Conservation (phyloP, 2,113 vertebrate species). For the Hyperoodon ampullatus region DNA sequence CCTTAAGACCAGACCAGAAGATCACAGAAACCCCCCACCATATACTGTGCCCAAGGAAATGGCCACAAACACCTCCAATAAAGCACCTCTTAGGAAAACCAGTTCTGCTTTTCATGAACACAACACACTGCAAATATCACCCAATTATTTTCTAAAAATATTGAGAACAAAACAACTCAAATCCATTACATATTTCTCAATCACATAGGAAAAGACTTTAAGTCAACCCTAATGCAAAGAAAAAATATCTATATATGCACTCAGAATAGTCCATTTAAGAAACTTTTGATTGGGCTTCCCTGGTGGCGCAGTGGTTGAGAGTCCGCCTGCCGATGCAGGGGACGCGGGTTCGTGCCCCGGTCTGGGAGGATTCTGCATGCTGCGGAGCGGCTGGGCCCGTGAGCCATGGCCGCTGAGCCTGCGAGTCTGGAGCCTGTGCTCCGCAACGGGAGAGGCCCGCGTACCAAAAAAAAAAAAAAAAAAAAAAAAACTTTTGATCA, state of each 20-base stretch:
- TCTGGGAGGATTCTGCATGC: no score
- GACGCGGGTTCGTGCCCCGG: no score
- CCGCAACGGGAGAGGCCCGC: no score
- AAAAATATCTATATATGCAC: not conserved
- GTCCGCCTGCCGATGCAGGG: no score
- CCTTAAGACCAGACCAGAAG: not conserved
- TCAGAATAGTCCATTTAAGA: not conserved
- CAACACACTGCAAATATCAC: not conserved
- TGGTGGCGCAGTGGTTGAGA: no score
- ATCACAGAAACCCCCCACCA: slow-evolving; percentile 30
- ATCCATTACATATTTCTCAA: not conserved
- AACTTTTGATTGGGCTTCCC: not conserved
- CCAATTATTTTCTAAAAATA: not conserved
- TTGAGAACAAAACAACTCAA: not conserved
- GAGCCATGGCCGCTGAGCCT: no score
- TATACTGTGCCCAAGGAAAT: not conserved
- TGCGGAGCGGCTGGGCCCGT: no score
- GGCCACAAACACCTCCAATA: not conserved
- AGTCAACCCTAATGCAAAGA: not conserved
- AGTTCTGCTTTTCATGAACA: not conserved
- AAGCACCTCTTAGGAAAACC: slow-evolving; percentile 50
- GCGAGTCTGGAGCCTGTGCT: no score
- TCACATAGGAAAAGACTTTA: accelerated
- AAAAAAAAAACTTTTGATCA: not conserved
- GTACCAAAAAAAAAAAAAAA: no score